These are phyloP conservation scores for Acrobasis repandana DNA, from an alignment of 2,888 invertebrate genomes.

Conservation along the genomic window DNA sequence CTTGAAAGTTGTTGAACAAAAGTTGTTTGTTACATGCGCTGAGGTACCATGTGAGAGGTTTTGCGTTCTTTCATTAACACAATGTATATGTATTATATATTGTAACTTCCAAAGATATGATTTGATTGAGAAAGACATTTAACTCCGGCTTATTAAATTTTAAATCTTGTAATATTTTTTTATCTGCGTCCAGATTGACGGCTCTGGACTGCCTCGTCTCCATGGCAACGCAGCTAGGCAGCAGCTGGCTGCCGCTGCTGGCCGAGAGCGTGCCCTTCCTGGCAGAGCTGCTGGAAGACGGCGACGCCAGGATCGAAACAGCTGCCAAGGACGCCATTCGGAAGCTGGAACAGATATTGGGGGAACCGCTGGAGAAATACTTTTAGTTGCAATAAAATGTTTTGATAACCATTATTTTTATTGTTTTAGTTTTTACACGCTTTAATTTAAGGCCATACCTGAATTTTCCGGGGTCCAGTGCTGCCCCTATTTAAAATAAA, in stretches of 20 bases:
- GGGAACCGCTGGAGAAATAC: slow-evolving; percentile 95
- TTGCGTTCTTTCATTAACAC: no score
- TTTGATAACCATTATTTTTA: background rate
- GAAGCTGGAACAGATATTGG: slow-evolving; percentile 92
- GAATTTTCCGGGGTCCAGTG: no score
- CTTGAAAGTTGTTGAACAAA: no score
- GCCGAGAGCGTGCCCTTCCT: slow-evolving; percentile 97
- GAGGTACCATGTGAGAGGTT: no score
- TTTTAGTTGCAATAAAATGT: slow-evolving; percentile 77
- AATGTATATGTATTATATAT: no score
- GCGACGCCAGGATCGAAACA: slow-evolving; percentile 91
- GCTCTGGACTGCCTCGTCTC: slow-evolving; percentile 89
- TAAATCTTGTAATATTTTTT: no score
- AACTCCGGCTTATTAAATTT: no score
- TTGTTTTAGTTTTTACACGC: background rate
- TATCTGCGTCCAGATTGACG: slow-evolving; percentile 77
- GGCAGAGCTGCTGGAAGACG: slow-evolving; percentile 96
- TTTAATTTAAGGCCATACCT: no score
- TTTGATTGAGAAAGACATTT: no score
- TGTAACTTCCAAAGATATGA: no score
- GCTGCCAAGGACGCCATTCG: slow-evolving; percentile 91
- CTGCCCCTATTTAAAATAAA: no score
- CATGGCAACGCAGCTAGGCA: slow-evolving; percentile 92
- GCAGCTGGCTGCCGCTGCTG: slow-evolving; percentile 93
- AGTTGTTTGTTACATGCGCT: no score